A percentile compares a stretch with the other conserved stretches of the same genome.
These are phyloP conservation scores for Folsomia manolachei DNA, from an alignment of 2,888 invertebrate genomes.

Conservation along the genomic window DNA sequence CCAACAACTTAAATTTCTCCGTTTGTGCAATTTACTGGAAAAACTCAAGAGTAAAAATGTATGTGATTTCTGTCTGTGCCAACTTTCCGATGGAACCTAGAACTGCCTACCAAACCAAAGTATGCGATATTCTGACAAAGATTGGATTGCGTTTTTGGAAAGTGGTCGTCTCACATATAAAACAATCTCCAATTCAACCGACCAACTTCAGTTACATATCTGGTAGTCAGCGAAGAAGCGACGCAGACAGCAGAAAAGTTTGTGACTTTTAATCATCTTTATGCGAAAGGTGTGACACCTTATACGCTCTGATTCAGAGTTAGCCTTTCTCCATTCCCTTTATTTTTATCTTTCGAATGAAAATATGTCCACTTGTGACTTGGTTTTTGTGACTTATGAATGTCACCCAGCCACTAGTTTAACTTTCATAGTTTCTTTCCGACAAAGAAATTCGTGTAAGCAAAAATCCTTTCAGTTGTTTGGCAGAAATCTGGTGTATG, in stretches of 20 bases:
- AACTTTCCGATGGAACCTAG: no score
- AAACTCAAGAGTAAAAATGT: slow-evolving; percentile 12
- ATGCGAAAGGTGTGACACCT: slow-evolving; percentile 11
- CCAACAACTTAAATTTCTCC: slow-evolving; percentile 4
- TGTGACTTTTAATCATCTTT: slow-evolving; percentile 30
- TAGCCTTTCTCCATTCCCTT: background rate
- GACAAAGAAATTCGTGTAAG: background rate
- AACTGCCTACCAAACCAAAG: no score
- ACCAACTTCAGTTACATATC: background rate
- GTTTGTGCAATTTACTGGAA: slow-evolving; percentile 20
- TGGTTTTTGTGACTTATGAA: background rate
- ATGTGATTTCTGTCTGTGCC: background rate
- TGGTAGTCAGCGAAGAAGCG: background rate
- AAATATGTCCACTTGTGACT: background rate
- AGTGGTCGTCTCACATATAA: no score
- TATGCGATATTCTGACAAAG: no score
- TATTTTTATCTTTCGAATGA: background rate
- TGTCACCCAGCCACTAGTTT: background rate
- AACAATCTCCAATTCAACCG: no score
- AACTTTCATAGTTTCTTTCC: no score
- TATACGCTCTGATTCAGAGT: background rate
- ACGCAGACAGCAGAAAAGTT: slow-evolving; percentile 23
- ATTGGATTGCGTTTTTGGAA: no score
- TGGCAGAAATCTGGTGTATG: background rate
- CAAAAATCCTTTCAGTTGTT: background rate